A percentile compares a stretch with the other conserved stretches of the same genome.
These are phyloP conservation scores for Caenorhabditis afra DNA, from an alignment of 2,888 invertebrate genomes.

Conservation along the genomic window DNA sequence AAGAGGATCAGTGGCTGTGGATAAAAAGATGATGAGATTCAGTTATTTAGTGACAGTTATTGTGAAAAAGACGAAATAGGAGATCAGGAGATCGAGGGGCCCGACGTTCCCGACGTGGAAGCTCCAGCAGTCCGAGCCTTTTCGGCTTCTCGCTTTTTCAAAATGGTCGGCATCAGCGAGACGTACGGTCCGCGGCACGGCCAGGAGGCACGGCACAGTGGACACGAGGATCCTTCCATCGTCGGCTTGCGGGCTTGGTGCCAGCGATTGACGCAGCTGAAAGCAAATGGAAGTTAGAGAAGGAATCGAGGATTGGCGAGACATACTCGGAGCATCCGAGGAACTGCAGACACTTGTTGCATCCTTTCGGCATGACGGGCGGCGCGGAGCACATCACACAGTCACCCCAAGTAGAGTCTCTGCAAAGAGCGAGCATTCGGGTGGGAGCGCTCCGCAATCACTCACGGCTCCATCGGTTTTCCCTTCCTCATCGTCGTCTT, in stretches of 20 bases:
- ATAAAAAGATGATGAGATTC: too few species aligned
- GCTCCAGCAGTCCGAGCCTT: too few species aligned
- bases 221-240: constrained; percentile 19
- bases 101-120: too few species aligned
- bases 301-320: not conserved
- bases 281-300: constrained; percentile 1
- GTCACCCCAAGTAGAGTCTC: constrained; percentile 44
- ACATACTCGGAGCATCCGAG: constrained; percentile 40
- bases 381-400: constrained; percentile 36
- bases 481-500: not conserved
- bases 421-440: constrained; percentile 6
- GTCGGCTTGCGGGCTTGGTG: not conserved
- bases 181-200: constrained; percentile 3
- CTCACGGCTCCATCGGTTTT: constrained; percentile 29
- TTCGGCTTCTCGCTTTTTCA: constrained; percentile 2
- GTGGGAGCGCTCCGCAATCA: too few species aligned
- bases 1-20: not conserved
- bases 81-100: too few species aligned
- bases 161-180: constrained; percentile 16
- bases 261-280: constrained; percentile 42
- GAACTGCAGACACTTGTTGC: constrained; percentile 35
- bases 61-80: too few species aligned
- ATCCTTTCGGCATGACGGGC: constrained; percentile 36
- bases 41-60: too few species aligned
- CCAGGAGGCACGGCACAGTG: constrained; percentile 43